phyloP scores from a whole-genome alignment of 2,888 invertebrate genomes.

The Tortrix viridana region DNA sequence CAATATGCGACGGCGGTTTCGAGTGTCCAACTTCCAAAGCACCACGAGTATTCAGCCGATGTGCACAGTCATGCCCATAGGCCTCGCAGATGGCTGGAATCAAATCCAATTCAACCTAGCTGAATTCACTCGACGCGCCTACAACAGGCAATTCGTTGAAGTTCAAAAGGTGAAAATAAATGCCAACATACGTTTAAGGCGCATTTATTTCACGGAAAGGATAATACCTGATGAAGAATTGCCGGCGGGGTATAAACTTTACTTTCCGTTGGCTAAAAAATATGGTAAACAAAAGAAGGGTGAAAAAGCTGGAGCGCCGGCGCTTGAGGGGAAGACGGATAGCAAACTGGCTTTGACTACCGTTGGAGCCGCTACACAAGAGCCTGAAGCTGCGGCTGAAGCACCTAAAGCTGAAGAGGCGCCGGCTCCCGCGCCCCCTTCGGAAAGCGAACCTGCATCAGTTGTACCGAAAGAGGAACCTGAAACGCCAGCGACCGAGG shows the following conservation, averaged over 20 bases:
- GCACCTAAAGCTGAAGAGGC: neutral
- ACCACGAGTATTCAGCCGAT: conserved; percentile 88
- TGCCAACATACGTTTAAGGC: conserved; percentile 96
- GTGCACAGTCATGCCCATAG: conserved; percentile 98
- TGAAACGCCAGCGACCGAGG: conserved; percentile 14
- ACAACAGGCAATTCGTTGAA: conserved; percentile 96
- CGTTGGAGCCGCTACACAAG: no score
- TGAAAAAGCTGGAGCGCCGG: conserved; percentile 45
- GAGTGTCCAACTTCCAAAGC: conserved; percentile 98
- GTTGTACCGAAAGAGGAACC: no score
- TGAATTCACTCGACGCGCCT: conserved; percentile 97
- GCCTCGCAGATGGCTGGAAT: conserved; percentile 94
- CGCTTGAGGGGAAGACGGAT: conserved; percentile 32
- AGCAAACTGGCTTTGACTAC: neutral
- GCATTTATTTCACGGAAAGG: conserved; percentile 96
- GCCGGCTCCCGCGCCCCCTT: no score
- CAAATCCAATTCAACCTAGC: conserved; percentile 98
- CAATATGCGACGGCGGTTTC: conserved; percentile 94
- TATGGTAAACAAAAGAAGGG: conserved; percentile 47
- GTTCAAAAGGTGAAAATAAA: conserved; percentile 96
- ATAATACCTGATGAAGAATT: conserved; percentile 95
- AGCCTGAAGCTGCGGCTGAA: no score
- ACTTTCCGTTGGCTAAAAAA: conserved; percentile 85
- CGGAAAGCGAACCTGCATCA: no score
- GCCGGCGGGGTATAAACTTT: conserved; percentile 95